Conservation (phyloP, 2,888 invertebrate genomes). For the Cephus sareptanus region DNA sequence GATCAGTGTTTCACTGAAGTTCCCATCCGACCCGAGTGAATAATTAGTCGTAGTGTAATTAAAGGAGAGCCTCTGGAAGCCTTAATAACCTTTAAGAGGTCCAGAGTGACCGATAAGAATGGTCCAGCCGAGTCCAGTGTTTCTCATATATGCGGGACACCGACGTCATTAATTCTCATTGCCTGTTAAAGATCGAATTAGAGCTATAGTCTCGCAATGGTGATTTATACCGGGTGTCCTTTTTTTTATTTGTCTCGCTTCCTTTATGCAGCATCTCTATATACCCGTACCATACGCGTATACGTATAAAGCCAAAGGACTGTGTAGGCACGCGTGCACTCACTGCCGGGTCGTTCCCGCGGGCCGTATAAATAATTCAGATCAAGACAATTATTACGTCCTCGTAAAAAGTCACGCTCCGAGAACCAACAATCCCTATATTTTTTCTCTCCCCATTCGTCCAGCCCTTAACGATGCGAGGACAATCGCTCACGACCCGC, state of each 20-base stretch:
- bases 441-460: background rate
- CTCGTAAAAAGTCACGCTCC: slow-evolving; percentile 5
- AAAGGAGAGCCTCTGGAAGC: background rate
- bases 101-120: slow-evolving; percentile 37
- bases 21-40: background rate
- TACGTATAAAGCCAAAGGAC: background rate
- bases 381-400: slow-evolving; percentile 5
- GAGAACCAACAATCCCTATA: background rate
- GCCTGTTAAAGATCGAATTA: slow-evolving; percentile 54
- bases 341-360: background rate
- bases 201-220: slow-evolving; percentile 44
- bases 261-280: background rate
- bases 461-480: background rate
- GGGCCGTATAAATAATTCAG: slow-evolving; percentile 1
- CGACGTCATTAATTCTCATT: slow-evolving; percentile 60
- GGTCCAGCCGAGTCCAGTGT: slow-evolving; percentile 17
- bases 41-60: background rate
- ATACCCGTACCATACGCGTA: background rate
- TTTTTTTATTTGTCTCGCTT: background rate
- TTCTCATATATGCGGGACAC: slow-evolving; percentile 47
- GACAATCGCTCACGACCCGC: background rate
- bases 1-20: background rate
- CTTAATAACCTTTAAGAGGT: slow-evolving; percentile 18
- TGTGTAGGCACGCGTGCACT: background rate
- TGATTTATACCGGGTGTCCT: background rate